phyloP scores from a whole-genome alignment of 2,888 invertebrate genomes.

The Silvanus unidentatus region DNA sequence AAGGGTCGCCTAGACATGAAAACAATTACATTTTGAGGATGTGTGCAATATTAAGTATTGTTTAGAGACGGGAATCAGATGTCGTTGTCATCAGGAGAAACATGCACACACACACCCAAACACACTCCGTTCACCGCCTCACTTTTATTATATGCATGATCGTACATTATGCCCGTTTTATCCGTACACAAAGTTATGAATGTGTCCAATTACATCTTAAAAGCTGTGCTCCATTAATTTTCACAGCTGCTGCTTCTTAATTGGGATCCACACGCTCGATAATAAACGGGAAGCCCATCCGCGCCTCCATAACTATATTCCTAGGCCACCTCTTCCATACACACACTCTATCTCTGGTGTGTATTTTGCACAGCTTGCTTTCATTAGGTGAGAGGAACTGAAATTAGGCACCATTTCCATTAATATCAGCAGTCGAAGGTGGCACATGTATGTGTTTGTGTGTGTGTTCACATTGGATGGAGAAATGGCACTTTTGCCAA shows the following conservation, averaged over 20 bases:
- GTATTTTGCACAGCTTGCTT: constrained; percentile 13
- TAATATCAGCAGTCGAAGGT: no score
- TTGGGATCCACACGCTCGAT: constrained; percentile 55
- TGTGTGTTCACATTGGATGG: no score
- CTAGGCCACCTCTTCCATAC: no score
- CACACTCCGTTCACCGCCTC: no score
- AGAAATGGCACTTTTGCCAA: no score
- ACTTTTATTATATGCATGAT: no score
- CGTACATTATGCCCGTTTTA: constrained; percentile 19
- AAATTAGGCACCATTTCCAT: no score
- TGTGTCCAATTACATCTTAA: constrained; percentile 60
- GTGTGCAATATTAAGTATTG: constrained; percentile 29
- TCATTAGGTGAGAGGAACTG: constrained; percentile 10
- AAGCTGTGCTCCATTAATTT: constrained; percentile 59
- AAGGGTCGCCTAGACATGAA: constrained; percentile 31
- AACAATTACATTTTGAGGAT: constrained; percentile 32
- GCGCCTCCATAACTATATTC: constrained; percentile 13
- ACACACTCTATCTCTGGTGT: no score
- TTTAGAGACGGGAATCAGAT: constrained; percentile 33
- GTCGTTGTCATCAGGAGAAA: constrained; percentile 21
- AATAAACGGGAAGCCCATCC: constrained; percentile 44
- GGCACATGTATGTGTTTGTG: no score
- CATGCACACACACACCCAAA: constrained; percentile 23
- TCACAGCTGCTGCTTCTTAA: constrained; percentile 60
- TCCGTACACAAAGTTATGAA: constrained; percentile 50